These are phyloP conservation scores for Ostrea edulis DNA, from an alignment of 1,140 invertebrate species.

Conservation along the genomic window DNA sequence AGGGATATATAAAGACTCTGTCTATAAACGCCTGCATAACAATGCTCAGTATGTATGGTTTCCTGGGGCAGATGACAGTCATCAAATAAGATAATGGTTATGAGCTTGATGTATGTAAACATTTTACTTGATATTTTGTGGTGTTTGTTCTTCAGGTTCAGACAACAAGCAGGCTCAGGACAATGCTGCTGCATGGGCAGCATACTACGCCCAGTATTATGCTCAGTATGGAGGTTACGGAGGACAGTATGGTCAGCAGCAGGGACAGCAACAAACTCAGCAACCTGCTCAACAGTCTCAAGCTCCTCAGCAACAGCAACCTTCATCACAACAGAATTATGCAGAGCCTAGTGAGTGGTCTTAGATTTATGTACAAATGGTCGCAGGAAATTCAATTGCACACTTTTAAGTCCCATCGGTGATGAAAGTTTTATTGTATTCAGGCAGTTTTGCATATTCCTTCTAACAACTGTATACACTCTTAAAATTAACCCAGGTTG, in stretches of 20 bases:
- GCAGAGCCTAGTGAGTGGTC: neutral
- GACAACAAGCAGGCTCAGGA: conserved; percentile 73
- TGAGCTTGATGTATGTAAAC: neutral
- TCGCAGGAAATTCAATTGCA: too few species aligned
- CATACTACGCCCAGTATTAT: conserved; percentile 82
- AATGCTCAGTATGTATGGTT: neutral
- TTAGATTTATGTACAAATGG: neutral
- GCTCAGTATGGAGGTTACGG: conserved; percentile 53
- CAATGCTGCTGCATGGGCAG: conserved; percentile 82
- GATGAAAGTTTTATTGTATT: too few species aligned
- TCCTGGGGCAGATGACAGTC: neutral
- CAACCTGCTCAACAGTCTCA: conserved; percentile 78
- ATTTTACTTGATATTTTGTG: too few species aligned
- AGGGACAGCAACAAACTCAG: conserved; percentile 68
- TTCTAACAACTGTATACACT: too few species aligned
- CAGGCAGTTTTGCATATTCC: too few species aligned
- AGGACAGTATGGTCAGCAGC: conserved; percentile 76
- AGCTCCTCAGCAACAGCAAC: conserved; percentile 80
- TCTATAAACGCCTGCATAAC: conserved; percentile 25
- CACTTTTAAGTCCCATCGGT: too few species aligned
- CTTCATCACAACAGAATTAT: conserved; percentile 33
- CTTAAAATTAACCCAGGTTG: too few species aligned
- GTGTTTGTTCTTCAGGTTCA: conserved; percentile 34
- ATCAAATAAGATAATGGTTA: neutral
- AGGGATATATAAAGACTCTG: conserved; percentile 15